These are phyloP conservation scores for Kradibia gibbosae DNA, from an alignment of 1,140 invertebrate genomes.

Conservation along the genomic window DNA sequence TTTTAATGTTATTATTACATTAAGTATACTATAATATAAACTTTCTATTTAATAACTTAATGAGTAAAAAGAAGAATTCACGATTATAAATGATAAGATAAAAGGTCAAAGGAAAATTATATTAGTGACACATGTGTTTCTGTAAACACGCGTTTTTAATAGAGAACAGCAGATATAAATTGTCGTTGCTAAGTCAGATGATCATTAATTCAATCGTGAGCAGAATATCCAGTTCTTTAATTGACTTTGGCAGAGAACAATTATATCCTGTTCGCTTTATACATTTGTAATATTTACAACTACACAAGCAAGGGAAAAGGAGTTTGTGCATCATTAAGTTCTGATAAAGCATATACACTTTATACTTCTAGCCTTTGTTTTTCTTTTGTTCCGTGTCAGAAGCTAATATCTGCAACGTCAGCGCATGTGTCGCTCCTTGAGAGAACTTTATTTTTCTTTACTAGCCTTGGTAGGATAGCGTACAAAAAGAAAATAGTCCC, in stretches of 20 bases:
- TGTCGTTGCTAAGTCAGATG: neutral
- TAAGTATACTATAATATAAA: too few relatives aligned
- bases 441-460: slow-evolving; percentile 59
- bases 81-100: neutral
- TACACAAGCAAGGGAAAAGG: neutral
- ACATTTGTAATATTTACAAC: neutral
- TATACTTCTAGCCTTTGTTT: neutral
- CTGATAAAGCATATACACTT: neutral
- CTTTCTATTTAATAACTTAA: too few relatives aligned
- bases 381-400: slow-evolving; percentile 17
- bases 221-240: slow-evolving; percentile 31
- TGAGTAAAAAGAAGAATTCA: too few relatives aligned
- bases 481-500: neutral
- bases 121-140: neutral
- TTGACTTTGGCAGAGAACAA: neutral
- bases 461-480: slow-evolving; percentile 6
- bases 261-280: neutral
- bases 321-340: neutral
- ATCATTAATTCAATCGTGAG: slow-evolving; percentile 45
- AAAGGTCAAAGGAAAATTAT: neutral
- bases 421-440: neutral
- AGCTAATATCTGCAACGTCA: slow-evolving; percentile 57
- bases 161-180: neutral
- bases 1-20: too few relatives aligned
- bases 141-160: neutral